Evolutionary conservation across 1,140 invertebrate species (phyloP).

Genomic region (Lasaia peninsularis): DNA sequence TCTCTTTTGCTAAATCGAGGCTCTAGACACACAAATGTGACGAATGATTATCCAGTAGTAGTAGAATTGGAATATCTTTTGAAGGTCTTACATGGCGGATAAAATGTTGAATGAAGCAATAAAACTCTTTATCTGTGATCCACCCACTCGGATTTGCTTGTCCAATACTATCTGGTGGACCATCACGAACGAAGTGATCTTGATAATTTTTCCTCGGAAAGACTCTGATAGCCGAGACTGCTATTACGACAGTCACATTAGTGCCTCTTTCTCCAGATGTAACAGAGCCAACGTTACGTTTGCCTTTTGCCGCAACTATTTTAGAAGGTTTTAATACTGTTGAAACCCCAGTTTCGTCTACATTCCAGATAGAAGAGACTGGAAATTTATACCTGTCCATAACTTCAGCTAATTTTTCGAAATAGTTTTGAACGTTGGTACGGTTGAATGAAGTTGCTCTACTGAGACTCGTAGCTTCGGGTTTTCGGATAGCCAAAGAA

Average conservation of each 20-base stretch:
- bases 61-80: too few relatives aligned
- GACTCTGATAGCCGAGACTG: background rate
- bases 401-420: background rate
- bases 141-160: background rate
- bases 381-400: background rate
- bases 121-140: background rate
- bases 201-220: background rate
- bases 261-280: background rate
- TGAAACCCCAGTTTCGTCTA: background rate
- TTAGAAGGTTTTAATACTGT: background rate
- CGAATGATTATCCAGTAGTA: too few relatives aligned
- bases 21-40: too few relatives aligned
- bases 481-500: constrained; percentile 1
- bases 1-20: too few relatives aligned
- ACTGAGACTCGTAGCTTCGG: background rate
- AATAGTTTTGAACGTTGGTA: background rate
- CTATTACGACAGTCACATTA: background rate
- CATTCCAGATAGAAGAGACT: background rate
- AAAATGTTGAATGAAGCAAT: background rate
- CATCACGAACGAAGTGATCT: background rate
- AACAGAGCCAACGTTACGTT: background rate
- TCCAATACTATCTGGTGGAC: background rate
- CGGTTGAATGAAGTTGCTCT: background rate
- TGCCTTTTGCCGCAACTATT: background rate
- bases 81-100: too few relatives aligned